Evolutionary conservation across 1,140 invertebrate genomes (phyloP), one percentile per base, ranked within the genome.

Genomic region (Hyposmocoma kahamanoa): DNA sequence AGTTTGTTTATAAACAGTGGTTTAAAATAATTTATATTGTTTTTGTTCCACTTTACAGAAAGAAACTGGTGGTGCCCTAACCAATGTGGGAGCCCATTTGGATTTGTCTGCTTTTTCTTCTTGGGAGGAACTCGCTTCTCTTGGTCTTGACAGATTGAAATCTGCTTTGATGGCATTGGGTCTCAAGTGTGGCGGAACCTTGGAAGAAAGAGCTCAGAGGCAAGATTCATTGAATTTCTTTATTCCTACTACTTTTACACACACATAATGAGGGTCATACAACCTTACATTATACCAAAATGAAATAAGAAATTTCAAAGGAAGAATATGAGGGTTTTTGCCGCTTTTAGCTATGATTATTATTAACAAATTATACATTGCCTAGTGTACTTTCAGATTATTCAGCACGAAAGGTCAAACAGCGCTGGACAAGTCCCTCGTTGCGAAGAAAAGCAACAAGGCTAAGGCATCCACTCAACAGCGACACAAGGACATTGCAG

Each of bases 121-220:
- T n/a, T 96, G 95, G 92, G 97, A 99, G 86, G 98, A 99, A 86
- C 85, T 99, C 50, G 97, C 97, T 1, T 98, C 97, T 5, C 87
- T 99, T 4, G 98, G 98, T 30, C 83, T 99, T 55, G 98, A 99
- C 89, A 91, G 98, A 75, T 89, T 99, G 1, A 99, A 99, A 80
- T 98, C 96, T 11, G 98, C 97, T 8, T 85, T 99, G 1, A 94
- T 99, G 91, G 98, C 98, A 3, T 82, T 99, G n/a, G 96, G 96
- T 0, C 87, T 99, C 0, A 99, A 99, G 84, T 99, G 98, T 89
- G 98, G 98, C 49, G 98, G 98, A 2, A 99, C 98, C 15, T 84
- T 99, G 15, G 97, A 99, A 88, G 97, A 99, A 88, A 88, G 98
- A 64, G 98, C 98, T 3, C 94, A 98, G 72, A 90, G 98, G 69